These are phyloP conservation scores for Dinoponera quadriceps DNA, from an alignment of 1,140 invertebrate genomes.

Conservation along the genomic window DNA sequence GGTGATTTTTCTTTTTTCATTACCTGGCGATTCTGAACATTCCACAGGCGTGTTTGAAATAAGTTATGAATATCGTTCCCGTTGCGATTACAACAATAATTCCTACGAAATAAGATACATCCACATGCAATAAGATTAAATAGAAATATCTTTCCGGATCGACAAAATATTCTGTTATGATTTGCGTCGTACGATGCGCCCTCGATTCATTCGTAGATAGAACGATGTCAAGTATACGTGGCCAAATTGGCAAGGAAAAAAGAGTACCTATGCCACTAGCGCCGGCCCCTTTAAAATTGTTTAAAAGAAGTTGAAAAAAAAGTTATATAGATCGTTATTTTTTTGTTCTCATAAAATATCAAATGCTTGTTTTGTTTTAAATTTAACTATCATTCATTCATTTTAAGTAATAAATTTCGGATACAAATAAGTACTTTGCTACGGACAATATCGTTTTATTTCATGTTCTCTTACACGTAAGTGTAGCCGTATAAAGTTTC, in stretches of 20 bases:
- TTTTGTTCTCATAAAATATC: background rate
- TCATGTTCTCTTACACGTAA: conserved; percentile 19
- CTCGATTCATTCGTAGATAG: background rate
- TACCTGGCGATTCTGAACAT: conserved; percentile 23
- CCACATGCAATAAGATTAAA: background rate
- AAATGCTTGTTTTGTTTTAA: too few species aligned
- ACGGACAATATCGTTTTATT: too few species aligned
- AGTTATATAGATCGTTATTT: background rate
- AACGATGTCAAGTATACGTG: background rate
- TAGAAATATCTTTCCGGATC: conserved; percentile 9
- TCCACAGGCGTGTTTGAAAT: background rate
- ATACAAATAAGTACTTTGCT: too few species aligned
- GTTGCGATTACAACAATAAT: background rate
- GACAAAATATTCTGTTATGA: conserved; percentile 15
- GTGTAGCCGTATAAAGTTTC: background rate
- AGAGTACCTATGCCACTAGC: background rate
- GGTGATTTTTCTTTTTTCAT: background rate
- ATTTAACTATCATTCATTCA: background rate
- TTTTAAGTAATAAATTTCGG: background rate
- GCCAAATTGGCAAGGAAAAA: background rate
- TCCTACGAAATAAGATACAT: background rate
- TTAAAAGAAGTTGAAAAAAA: background rate
- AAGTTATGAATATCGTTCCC: conserved; percentile 15
- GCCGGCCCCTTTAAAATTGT: background rate
- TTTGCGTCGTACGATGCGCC: background rate